Evolutionary conservation across 1,140 invertebrate genomes (phyloP).

Genomic region (Halyomorpha halys): DNA sequence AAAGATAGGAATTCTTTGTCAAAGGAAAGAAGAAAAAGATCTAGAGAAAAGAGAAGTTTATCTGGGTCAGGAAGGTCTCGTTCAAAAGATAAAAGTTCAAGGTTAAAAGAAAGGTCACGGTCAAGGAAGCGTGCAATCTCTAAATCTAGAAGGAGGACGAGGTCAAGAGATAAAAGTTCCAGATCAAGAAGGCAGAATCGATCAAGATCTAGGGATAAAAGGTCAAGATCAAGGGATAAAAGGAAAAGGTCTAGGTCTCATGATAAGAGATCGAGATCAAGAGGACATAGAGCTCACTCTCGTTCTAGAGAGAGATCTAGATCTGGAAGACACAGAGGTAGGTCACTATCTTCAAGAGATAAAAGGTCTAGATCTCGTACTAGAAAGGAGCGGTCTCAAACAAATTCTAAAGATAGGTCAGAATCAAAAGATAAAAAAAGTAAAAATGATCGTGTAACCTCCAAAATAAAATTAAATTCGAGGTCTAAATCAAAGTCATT

Average conservation of each 20-base stretch:
- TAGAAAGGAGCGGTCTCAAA: neutral
- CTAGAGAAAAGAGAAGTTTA: constrained; percentile 7
- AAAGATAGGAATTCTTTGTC: constrained; percentile 31
- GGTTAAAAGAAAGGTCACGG: neutral
- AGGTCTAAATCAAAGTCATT: neutral
- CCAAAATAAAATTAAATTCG: neutral
- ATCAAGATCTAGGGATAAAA: constrained; percentile 29
- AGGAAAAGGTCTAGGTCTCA: constrained; percentile 12
- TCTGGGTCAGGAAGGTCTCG: neutral
- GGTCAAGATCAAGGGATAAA: constrained; percentile 8
- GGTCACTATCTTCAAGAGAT: neutral
- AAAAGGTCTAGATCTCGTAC: constrained; percentile 6
- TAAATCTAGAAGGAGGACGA: constrained; percentile 30
- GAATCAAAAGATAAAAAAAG: neutral
- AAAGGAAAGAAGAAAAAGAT: constrained; percentile 32
- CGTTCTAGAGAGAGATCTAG: constrained; percentile 35
- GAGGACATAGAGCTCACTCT: constrained; percentile 30
- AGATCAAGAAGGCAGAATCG: constrained; percentile 23
- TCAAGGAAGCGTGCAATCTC: constrained; percentile 28
- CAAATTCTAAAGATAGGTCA: neutral
- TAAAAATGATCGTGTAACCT: neutral
- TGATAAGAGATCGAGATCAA: constrained; percentile 25
- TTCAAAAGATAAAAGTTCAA: neutral
- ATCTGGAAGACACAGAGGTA: neutral
- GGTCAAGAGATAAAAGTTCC: constrained; percentile 30